Percentiles rank a stretch among this genome's conserved stretches.
Evolutionary conservation across 2,888 invertebrate genomes (phyloP).

Genomic region (Lobophora halterata): DNA sequence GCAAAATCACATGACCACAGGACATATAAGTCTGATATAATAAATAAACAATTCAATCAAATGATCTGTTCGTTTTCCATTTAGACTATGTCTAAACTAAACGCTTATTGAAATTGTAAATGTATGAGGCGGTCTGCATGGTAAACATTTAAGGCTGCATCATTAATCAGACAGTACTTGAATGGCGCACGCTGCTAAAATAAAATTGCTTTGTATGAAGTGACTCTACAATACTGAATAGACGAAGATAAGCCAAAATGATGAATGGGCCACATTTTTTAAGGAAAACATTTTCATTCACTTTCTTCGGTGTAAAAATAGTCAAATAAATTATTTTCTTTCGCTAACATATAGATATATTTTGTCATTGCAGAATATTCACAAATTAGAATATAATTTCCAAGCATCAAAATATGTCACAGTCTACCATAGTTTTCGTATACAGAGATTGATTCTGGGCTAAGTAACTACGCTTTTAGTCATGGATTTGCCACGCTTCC

Average conservation of each 20-base stretch:
- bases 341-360: too few relatives aligned
- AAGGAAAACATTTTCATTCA: conserved; percentile 3
- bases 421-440: too few relatives aligned
- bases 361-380: too few relatives aligned
- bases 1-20: too few relatives aligned
- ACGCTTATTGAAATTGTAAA: conserved; percentile 26
- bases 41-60: too few relatives aligned
- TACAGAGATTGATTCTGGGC: too few relatives aligned
- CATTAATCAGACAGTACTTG: conserved; percentile 21
- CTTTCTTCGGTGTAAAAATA: too few relatives aligned
- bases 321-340: background rate
- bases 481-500: too few relatives aligned
- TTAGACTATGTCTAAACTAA: conserved; percentile 3
- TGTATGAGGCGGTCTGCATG: conserved; percentile 23
- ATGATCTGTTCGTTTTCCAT: background rate
- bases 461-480: too few relatives aligned
- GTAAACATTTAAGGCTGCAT: conserved; percentile 22
- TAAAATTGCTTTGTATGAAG: conserved; percentile 19
- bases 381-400: too few relatives aligned
- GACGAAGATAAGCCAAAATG: conserved; percentile 15
- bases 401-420: too few relatives aligned
- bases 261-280: conserved; percentile 17
- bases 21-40: too few relatives aligned
- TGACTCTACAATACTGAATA: conserved; percentile 20
- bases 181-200: conserved; percentile 13